Evolutionary conservation across 2,888 invertebrate species (phyloP), one percentile per base, ranked within the genome.

Genomic region (Hipparchia sbordonii): DNA sequence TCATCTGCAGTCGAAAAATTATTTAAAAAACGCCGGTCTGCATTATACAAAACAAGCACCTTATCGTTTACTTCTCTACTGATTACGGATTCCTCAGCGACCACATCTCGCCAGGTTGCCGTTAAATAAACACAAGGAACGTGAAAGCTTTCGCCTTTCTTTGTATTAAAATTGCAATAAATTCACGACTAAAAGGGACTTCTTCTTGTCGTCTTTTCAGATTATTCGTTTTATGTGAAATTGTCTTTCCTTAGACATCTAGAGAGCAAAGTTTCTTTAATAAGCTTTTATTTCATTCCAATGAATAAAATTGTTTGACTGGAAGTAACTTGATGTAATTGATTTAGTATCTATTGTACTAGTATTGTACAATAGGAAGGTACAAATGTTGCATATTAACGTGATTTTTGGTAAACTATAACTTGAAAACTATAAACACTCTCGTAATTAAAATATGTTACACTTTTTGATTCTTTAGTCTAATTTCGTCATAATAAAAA

Each of bases 81-180:
- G 82, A 83, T 84, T 83, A 83, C 80, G 77, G 79, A 82, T 82
- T 83, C 82, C 81, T 81, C 74, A 75, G 76, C 80, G 77, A 80
- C 80, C 72, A 61, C 61, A 61, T 59, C 48, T 33, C 69, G 61
- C 61, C 69, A 72, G 68, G 67, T 68, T 59, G 51, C 63, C 62
- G 69, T 61, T 33, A 69, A 69, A 48, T 69, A 61, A 69, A 69
- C 60, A 60, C n/a, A 61, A 69, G 63, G 67, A 48, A 72, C 63
- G 52, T 72, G 56, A 65, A 72, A 72, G 72, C 48, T 7, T 48
- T 39, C 39, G 39, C 39, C 68, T 72, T 68, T 72, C 68, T 68
- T 67, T 59, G 68, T 59, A 63, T 72, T 72, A 72, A 72, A 68
- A 51, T 68, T 63, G 62, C 62, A 72, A 51, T 71, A 57, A 57